Evolutionary conservation across 37 sponge, comb jelly and placozoan species (phyloP), one percentile per base, ranked within the genome.

Genomic region (Diacarnus erythraeanus): DNA sequence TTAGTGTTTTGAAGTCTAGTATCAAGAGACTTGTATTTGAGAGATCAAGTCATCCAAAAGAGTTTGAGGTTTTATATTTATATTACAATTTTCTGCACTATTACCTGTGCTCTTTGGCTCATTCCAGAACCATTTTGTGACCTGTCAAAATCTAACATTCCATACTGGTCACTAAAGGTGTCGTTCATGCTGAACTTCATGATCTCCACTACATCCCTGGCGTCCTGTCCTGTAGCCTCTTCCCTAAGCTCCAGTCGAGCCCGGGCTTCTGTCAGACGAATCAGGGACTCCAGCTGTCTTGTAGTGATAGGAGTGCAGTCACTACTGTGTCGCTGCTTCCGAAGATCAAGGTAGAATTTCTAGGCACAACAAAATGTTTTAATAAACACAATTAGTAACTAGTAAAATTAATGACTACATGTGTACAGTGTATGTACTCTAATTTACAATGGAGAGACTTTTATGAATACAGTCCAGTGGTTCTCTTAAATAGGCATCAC

Each of bases 251-350:
- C 94, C 25, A 91, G 31, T 27, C 97, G 71, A 0, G 97, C 97
- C 58, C 97, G 40, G 35, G 97, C 97, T 85, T 98, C 99, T 0
- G 99, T 91, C 37, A 98, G 88, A 23, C 99, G 80, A 38, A 98
- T 96, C 42, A 98, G 90, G 26, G 94, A 93, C 83, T 98, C 99
- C 81, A 98, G 80, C 40, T 96, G 96, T 71, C 94, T 80, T 1
- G 96, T 96, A 23, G 99, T 98, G 78, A 98, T 91, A 26, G 99
- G 99, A 22, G 92, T 98, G 72, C 85, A 80, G 77, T 93, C 88
- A 5, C 33, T 34, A 40, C 69, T 61, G 31, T 91, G 86, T n/a
- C 90, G 56, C 2, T 80, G 70, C 39, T 78, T 74, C 18, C 99
- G 89, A 27, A 98, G 85, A 31, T 93, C 84, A 57, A 91, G 61